Conservation (phyloP, 2,888 invertebrate genomes). For the Marasmarcha lunaedactyla region DNA sequence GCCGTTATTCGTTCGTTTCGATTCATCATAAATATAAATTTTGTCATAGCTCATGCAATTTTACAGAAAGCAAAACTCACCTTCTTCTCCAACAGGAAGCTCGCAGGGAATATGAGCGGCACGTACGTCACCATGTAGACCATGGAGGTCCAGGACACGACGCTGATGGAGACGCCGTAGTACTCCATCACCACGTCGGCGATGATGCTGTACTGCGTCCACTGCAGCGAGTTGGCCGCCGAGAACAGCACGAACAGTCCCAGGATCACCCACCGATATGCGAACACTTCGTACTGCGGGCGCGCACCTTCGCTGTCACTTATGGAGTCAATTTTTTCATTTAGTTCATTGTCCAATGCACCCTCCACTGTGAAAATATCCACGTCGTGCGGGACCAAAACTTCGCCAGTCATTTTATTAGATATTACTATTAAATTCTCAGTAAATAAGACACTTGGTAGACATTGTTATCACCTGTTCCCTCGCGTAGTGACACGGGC, state of each 20-base stretch:
- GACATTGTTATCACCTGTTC: too few species aligned
- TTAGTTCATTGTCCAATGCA: background rate
- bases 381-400: background rate
- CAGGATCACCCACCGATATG: constrained; percentile 84
- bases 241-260: constrained; percentile 88
- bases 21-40: too few species aligned
- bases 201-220: constrained; percentile 96
- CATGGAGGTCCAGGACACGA: constrained; percentile 97
- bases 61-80: too few species aligned
- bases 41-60: too few species aligned
- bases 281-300: constrained; percentile 70
- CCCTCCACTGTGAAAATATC: background rate
- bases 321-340: background rate
- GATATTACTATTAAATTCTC: too few species aligned
- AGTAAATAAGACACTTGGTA: too few species aligned
- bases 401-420: background rate
- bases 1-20: too few species aligned
- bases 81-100: constrained; percentile 93
- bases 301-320: constrained; percentile 6
- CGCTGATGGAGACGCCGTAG: constrained; percentile 75
- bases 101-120: constrained; percentile 95
- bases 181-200: constrained; percentile 81
- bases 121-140: constrained; percentile 97
- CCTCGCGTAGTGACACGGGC: background rate
- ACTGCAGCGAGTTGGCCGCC: constrained; percentile 92